Evolutionary conservation across 2,797 vertebrate species (phyloP).

Genomic region (Hippocampus kuda): DNA sequence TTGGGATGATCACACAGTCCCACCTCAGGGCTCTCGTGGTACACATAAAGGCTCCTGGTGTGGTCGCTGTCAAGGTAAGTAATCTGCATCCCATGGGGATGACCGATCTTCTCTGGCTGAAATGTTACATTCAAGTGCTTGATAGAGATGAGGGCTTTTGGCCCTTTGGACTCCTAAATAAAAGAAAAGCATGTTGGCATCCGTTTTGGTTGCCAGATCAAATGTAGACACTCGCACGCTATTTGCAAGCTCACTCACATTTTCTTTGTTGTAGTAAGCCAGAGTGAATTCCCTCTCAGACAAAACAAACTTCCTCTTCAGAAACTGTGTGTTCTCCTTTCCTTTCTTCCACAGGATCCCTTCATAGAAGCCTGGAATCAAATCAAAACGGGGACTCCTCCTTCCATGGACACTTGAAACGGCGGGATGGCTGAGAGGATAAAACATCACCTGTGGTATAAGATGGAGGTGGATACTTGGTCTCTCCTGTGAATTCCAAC

Average conservation of each 20-base stretch:
- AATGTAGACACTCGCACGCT: not conserved
- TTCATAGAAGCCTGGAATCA: conserved; percentile 70
- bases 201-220: not conserved
- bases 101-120: conserved; percentile 81
- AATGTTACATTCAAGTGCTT: conserved; percentile 83
- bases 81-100: conserved; percentile 81
- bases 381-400: not conserved
- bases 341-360: conserved; percentile 86
- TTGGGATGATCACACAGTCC: conserved; percentile 8
- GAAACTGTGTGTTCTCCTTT: conserved; percentile 73
- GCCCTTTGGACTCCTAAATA: conserved; percentile 69
- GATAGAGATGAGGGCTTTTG: conserved; percentile 77
- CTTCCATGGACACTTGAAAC: not conserved
- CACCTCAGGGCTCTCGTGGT: conserved; percentile 80
- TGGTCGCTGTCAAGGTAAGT: conserved; percentile 67
- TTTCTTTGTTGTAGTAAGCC: conserved; percentile 80
- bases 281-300: conserved; percentile 76
- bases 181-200: not conserved
- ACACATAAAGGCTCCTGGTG: conserved; percentile 82
- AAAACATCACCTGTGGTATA: conserved; percentile 72
- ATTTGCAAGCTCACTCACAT: conserved; percentile 70
- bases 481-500: conserved; percentile 75
- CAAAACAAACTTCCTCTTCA: conserved; percentile 77
- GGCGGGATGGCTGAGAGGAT: not conserved
- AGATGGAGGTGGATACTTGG: conserved; percentile 56